Base-by-base conservation (phyloP, 2,888 invertebrate species). In the Furcula furcula region DNA sequence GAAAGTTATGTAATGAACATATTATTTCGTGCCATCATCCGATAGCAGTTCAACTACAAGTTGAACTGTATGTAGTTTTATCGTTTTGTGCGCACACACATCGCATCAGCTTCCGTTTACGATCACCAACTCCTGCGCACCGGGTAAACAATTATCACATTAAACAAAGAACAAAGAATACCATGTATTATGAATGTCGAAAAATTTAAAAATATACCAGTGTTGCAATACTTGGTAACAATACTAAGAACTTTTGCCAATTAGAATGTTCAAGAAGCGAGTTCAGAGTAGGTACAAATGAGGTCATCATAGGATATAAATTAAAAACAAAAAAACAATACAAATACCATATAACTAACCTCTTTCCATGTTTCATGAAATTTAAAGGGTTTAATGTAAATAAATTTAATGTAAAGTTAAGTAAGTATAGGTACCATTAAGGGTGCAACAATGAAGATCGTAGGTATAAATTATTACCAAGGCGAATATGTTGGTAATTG, bases 141-240 rank as follows among this genome's bases (percentile, higher is more conserved):
- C 40, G 42, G 52, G 57, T 80, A 81, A 79, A 81, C 81, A 81
- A 75, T 75, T 70, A 76, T 68, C 68, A 60, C 68, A 73, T 71
- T 62, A 81, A 77, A 75, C 62, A 43, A 53, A 73, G 73, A 77
- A 82, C 81, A 83, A 82, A 82, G 80, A 58, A 60, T 28, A 13
- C 35, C 20, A 54, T 55, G 44, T 54, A 42, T 57, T 65, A 56
- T 56, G 41, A 39, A 52, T 46, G 54, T 46, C 49, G 53, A 59
- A 65, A 52, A 61, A 57, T 63, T 58, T 29, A 47, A 44, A 49
- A 45, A 41, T 37, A 33, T 42, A 32, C 30, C 40, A 42, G 16
- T 14, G n/a, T 29, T 34, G 19, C 31, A 31, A 31, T 29, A n/a
- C 7, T 29, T 4, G 6, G 7, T 3, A n/a, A 14, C n/a, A 9